These are phyloP conservation scores for Malurus cyaneus DNA, from an alignment of 2,113 vertebrate genomes.

Conservation along the genomic window DNA sequence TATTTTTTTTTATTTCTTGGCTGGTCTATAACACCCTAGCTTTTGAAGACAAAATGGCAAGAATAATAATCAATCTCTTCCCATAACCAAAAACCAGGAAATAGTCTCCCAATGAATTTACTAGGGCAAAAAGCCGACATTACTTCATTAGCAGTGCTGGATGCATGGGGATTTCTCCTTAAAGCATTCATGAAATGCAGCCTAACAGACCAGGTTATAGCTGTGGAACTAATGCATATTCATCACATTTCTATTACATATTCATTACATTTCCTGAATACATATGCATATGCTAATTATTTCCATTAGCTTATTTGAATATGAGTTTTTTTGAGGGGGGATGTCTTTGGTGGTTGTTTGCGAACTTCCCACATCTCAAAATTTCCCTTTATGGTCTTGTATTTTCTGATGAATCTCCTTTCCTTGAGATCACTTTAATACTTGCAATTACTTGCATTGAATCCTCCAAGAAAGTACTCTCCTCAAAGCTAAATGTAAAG, in stretches of 20 bases:
- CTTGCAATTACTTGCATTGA: neutral
- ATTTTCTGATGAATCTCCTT: neutral
- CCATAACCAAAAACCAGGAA: neutral
- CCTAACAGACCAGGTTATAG: neutral
- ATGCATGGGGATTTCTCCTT: neutral
- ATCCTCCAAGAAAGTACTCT: neutral
- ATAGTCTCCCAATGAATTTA: neutral
- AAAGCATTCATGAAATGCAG: neutral
- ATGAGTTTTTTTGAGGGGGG: fast-evolving
- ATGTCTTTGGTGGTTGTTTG: neutral
- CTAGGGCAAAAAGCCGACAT: neutral
- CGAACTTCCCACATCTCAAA: neutral
- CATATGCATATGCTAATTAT: neutral
- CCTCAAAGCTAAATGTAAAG: neutral
- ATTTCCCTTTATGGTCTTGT: neutral
- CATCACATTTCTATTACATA: neutral
- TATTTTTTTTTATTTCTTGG: neutral
- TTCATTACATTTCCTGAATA: neutral
- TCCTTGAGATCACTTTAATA: neutral
- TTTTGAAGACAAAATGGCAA: neutral
- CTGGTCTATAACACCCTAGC: neutral
- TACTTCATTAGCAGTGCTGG: neutral
- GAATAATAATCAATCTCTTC: neutral
- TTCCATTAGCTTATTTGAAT: neutral
- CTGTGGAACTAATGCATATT: neutral